phyloP scores from a whole-genome alignment of 2,113 vertebrate genomes.

The Chinchilla lanigera region DNA sequence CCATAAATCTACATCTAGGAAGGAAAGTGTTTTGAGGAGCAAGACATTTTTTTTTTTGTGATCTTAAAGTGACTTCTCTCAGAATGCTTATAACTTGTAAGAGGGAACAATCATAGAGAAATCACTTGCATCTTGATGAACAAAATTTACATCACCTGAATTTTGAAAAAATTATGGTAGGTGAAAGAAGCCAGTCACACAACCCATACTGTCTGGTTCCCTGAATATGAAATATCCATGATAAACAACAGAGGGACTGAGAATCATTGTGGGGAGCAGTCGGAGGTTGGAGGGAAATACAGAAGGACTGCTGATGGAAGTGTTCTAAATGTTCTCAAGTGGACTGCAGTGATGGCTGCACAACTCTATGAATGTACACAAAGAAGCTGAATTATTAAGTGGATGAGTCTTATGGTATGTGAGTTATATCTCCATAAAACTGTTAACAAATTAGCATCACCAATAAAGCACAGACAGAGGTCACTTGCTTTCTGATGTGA shows the following conservation, averaged over 20 bases:
- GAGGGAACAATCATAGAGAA: background rate
- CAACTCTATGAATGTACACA: background rate
- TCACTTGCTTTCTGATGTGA: background rate
- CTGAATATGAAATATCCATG: background rate
- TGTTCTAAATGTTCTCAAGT: background rate
- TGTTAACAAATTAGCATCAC: background rate
- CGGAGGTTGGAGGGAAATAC: no score
- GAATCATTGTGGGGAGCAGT: no score
- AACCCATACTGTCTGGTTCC: background rate
- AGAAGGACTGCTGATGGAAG: background rate
- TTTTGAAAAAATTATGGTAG: background rate
- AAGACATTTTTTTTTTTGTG: background rate
- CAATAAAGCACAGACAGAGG: background rate
- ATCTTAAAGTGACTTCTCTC: background rate
- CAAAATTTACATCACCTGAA: background rate
- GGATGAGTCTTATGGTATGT: background rate
- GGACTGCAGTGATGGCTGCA: no score
- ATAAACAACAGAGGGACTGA: background rate
- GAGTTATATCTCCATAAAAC: background rate
- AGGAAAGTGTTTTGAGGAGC: background rate
- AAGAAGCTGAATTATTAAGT: background rate
- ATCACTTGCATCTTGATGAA: background rate
- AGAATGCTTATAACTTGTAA: background rate
- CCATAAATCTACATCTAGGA: background rate
- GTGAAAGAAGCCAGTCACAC: background rate